These are phyloP conservation scores for Mesembrinibis cayennensis DNA, from an alignment of 2,113 vertebrate genomes.

Conservation along the genomic window DNA sequence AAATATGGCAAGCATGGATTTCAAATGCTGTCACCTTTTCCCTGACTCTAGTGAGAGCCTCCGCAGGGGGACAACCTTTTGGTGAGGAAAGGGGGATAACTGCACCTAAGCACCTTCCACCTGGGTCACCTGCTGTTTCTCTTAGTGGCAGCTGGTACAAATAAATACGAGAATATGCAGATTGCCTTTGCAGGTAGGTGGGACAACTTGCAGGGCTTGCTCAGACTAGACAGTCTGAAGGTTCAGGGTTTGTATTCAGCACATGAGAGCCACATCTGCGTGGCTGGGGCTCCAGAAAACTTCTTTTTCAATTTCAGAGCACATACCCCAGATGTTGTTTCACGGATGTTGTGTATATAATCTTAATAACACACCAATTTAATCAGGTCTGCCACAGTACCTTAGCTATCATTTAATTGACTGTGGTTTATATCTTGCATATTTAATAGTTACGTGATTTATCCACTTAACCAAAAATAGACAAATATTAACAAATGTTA, in stretches of 20 bases:
- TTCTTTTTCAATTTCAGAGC: conserved; percentile 1
- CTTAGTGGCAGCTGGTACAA: neutral
- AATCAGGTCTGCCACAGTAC: conserved; percentile 58
- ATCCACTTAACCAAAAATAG: conserved; percentile 60
- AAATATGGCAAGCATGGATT: neutral
- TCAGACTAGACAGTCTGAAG: neutral
- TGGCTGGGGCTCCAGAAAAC: neutral
- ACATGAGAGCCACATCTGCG: fast-evolving
- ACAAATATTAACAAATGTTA: conserved; percentile 64
- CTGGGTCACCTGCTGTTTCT: neutral
- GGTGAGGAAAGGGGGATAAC: neutral
- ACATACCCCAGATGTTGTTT: neutral
- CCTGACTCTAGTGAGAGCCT: neutral
- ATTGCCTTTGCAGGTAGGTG: neutral
- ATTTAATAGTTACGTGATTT: conserved; percentile 62
- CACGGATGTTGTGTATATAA: neutral
- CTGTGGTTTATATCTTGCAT: conserved; percentile 66
- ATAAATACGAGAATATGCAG: neutral
- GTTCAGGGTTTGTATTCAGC: neutral
- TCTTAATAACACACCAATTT: conserved; percentile 51
- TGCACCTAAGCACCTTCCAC: neutral
- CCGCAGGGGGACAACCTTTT: neutral
- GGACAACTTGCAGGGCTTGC: neutral
- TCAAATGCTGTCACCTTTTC: neutral
- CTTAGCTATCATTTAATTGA: conserved; percentile 69